phyloP scores from a whole-genome alignment of 2,797 vertebrate species.

The Hydrophis major region DNA sequence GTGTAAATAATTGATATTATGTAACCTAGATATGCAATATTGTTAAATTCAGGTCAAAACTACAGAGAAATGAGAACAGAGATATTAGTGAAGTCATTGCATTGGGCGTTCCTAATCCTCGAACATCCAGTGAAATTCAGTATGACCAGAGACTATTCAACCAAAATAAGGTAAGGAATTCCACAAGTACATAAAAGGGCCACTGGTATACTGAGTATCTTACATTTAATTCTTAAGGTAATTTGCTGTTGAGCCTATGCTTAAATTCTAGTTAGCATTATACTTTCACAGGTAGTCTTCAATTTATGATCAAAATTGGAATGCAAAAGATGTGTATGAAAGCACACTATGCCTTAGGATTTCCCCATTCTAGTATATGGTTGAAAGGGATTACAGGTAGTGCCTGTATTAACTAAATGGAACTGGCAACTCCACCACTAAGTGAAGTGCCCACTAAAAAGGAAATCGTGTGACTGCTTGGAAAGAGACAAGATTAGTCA shows the following conservation, averaged over 20 bases:
- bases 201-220: not conserved
- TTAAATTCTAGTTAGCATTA: not conserved
- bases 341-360: not conserved
- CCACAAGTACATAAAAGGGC: not conserved
- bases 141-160: slow-evolving; percentile 97
- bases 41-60: slow-evolving; percentile 83
- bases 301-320: not conserved
- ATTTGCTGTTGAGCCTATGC: not conserved
- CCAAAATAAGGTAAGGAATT: slow-evolving; percentile 84
- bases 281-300: not conserved
- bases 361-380: not conserved
- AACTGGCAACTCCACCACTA: not conserved
- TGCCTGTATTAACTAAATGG: not conserved
- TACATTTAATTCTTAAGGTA: not conserved
- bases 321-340: not conserved
- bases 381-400: not conserved
- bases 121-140: slow-evolving; percentile 84
- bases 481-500: not conserved
- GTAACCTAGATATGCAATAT: slow-evolving; percentile 6
- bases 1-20: not conserved
- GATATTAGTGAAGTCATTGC: slow-evolving; percentile 97
- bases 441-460: not conserved
- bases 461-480: not conserved
- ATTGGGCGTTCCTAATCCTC: slow-evolving; percentile 89
- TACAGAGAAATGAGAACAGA: slow-evolving; percentile 94